These are phyloP conservation scores for Parnassius apollo DNA, from an alignment of 2,888 invertebrate genomes.

Conservation along the genomic window DNA sequence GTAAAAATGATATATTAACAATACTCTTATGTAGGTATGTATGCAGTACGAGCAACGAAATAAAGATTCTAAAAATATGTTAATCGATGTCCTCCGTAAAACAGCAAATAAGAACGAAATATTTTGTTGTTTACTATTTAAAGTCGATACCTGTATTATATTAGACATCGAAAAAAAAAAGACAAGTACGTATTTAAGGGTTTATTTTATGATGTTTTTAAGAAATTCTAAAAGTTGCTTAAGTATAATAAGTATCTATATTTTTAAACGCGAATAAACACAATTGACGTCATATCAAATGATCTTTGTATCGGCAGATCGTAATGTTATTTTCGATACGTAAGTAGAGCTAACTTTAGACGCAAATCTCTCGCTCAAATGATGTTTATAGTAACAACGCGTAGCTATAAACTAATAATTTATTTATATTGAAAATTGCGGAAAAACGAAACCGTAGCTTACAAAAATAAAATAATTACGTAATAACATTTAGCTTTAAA, in stretches of 20 bases:
- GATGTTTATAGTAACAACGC: conserved; percentile 18
- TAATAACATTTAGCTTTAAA: too few relatives aligned
- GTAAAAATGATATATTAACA: too few relatives aligned
- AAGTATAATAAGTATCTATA: conserved; percentile 4
- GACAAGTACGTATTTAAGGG: conserved; percentile 5
- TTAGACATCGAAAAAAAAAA: not conserved
- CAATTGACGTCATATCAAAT: conserved; percentile 18
- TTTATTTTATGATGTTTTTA: conserved; percentile 3
- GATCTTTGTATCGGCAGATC: conserved; percentile 12
- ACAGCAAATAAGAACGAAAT: conserved; percentile 12
- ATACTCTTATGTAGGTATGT: conserved; percentile 3
- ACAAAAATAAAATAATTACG: too few relatives aligned
- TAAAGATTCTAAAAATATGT: conserved; percentile 23
- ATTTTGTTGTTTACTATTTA: conserved; percentile 20
- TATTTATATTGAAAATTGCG: conserved; percentile 1
- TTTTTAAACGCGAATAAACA: conserved; percentile 2
- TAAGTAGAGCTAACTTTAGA: conserved; percentile 16
- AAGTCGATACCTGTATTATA: conserved; percentile 1
- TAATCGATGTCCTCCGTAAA: conserved; percentile 21
- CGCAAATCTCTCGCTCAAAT: conserved; percentile 10
- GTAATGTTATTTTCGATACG: conserved; percentile 18
- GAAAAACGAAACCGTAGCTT: too few relatives aligned
- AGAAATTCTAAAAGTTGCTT: not conserved
- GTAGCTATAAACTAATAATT: conserved; percentile 11
- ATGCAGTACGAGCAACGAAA: conserved; percentile 22